Conservation (phyloP, 1,140 invertebrate genomes). For the Brachionus calyciflorus region DNA sequence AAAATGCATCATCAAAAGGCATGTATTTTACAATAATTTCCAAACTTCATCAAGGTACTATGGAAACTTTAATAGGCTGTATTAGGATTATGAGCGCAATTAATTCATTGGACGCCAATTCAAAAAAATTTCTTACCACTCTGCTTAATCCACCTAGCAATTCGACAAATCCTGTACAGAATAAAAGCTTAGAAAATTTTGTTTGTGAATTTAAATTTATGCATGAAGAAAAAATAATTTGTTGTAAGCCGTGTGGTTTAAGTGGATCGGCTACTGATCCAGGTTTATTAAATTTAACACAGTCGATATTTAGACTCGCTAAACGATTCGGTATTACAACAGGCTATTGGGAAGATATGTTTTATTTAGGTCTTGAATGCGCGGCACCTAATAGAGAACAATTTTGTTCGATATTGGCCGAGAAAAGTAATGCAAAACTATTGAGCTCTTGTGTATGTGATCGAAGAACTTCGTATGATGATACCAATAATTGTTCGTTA, state of each 20-base stretch:
- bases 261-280: neutral
- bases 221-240: constrained; percentile 36
- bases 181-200: neutral
- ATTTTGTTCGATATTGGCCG: constrained; percentile 9
- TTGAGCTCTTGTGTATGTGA: constrained; percentile 40
- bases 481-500: neutral
- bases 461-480: constrained; percentile 4
- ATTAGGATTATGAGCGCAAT: constrained; percentile 17
- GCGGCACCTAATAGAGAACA: constrained; percentile 30
- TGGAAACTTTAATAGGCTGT: constrained; percentile 1
- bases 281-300: neutral
- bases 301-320: neutral
- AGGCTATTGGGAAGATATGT: constrained; percentile 44
- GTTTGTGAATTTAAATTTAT: constrained; percentile 41
- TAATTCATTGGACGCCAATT: neutral
- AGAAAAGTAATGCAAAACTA: constrained; percentile 14
- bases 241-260: constrained; percentile 40
- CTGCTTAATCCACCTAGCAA: neutral
- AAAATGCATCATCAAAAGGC: neutral
- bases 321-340: constrained; percentile 24
- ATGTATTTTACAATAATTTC: constrained; percentile 43
- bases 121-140: constrained; percentile 15
- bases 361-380: constrained; percentile 4
- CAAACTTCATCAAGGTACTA: constrained; percentile 30
- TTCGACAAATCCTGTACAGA: neutral